phyloP scores from a whole-genome alignment of 2,797 vertebrate species.

The Gambusia yucatana region DNA sequence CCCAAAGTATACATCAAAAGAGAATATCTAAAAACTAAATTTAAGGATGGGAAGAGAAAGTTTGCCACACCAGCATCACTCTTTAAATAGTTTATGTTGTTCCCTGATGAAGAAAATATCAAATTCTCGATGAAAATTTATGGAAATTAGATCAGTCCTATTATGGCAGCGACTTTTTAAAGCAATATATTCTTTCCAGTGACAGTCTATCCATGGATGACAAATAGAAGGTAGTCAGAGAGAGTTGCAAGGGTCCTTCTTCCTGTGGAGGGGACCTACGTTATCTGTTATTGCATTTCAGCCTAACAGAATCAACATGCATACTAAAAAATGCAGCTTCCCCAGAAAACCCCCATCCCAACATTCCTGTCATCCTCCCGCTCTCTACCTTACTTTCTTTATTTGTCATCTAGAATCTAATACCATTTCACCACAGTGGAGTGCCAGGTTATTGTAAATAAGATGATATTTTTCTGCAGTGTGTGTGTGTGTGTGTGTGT shows the following conservation, averaged over 20 bases:
- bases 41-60: constrained; percentile 78
- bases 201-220: constrained; percentile 82
- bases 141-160: constrained; percentile 86
- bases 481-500: constrained; percentile 39
- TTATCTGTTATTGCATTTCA: constrained; percentile 82
- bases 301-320: constrained; percentile 83
- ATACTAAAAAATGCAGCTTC: constrained; percentile 77
- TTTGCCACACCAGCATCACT: constrained; percentile 80
- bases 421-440: constrained; percentile 73
- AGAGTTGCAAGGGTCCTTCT: constrained; percentile 78
- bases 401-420: constrained; percentile 84
- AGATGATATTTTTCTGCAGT: constrained; percentile 73
- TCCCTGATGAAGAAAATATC: constrained; percentile 85
- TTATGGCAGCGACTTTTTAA: constrained; percentile 85
- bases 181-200: constrained; percentile 85
- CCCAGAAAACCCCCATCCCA: constrained; percentile 65
- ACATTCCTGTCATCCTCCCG: constrained; percentile 65
- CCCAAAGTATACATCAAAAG: constrained; percentile 78
- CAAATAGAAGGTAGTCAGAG: constrained; percentile 82
- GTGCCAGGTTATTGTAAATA: constrained; percentile 83
- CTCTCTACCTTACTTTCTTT: constrained; percentile 75
- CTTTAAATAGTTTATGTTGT: constrained; percentile 85
- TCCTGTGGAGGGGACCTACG: constrained; percentile 73
- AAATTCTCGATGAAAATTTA: constrained; percentile 86
- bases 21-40: constrained; percentile 78